phyloP scores from a whole-genome alignment of 1,140 invertebrate genomes.

The Drosophila nigrodunni region DNA sequence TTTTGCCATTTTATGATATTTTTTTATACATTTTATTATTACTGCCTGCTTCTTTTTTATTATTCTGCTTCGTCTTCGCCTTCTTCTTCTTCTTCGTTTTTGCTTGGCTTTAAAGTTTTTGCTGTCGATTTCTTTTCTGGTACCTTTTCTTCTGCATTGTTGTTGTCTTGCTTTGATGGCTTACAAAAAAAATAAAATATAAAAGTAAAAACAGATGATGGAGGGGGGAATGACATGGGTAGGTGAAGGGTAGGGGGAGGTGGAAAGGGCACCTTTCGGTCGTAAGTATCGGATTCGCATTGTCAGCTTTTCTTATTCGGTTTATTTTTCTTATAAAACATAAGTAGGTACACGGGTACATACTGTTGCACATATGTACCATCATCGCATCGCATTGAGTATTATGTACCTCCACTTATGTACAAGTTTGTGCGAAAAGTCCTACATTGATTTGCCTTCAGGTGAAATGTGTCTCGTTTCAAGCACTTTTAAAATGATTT shows the following conservation, averaged over 20 bases:
- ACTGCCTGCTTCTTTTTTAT: slow-evolving; percentile 31
- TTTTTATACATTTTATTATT: slow-evolving; percentile 48
- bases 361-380: slow-evolving; percentile 11
- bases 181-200: slow-evolving; percentile 40
- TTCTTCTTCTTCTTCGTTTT: slow-evolving; percentile 11
- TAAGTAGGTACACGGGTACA: slow-evolving; percentile 20
- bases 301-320: slow-evolving; percentile 63
- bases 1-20: slow-evolving; percentile 50
- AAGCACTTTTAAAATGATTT: slow-evolving; percentile 33
- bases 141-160: slow-evolving; percentile 48
- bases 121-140: slow-evolving; percentile 62
- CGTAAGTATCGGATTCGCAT: slow-evolving; percentile 68
- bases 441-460: slow-evolving; percentile 22
- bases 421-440: slow-evolving; percentile 2
- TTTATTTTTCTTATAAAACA: slow-evolving; percentile 32
- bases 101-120: slow-evolving; percentile 54
- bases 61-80: slow-evolving; percentile 25
- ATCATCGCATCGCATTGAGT: slow-evolving; percentile 3
- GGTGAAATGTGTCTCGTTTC: slow-evolving; percentile 25
- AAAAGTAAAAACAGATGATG: slow-evolving; percentile 20
- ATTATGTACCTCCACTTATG: slow-evolving; percentile 9
- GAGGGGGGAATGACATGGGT: slow-evolving; percentile 13
- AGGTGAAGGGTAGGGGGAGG: slow-evolving; percentile 1
- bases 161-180: slow-evolving; percentile 58
- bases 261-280: slow-evolving; percentile 26